Percentiles rank a stretch among this genome's conserved stretches.
These are phyloP conservation scores for Chroicocephalus ridibundus DNA, from an alignment of 2,113 vertebrate genomes.

Conservation along the genomic window DNA sequence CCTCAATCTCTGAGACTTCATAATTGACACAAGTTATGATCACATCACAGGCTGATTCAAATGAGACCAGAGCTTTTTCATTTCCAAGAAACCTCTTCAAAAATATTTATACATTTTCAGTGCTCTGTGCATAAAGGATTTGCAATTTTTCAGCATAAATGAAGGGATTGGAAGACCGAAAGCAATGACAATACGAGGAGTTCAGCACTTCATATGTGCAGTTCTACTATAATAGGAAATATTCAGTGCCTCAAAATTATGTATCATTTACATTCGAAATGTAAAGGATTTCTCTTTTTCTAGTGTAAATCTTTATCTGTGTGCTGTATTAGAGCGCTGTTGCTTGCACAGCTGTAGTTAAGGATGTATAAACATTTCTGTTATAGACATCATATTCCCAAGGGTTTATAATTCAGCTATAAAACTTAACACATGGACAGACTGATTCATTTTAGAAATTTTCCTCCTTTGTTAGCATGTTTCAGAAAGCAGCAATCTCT, in stretches of 20 bases:
- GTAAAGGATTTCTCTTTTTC: neutral
- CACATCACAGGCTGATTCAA: neutral
- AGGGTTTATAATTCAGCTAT: neutral
- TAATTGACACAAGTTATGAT: constrained; percentile 1
- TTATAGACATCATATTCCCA: neutral
- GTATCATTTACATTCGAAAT: neutral
- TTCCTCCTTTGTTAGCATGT: neutral
- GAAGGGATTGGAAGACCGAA: neutral
- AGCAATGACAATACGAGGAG: neutral
- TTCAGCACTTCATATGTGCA: neutral
- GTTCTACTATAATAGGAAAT: neutral
- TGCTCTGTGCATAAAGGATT: neutral
- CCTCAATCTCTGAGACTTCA: neutral
- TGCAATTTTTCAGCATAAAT: constrained; percentile 28
- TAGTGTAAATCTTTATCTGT: neutral
- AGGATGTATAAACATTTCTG: constrained; percentile 18
- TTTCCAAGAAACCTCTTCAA: constrained; percentile 27
- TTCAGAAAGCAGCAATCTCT: neutral
- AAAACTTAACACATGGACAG: neutral
- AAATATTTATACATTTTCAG: constrained; percentile 28
- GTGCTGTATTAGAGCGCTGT: neutral
- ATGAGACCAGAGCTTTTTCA: neutral
- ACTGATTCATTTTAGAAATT: neutral
- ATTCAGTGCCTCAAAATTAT: neutral
- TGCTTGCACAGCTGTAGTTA: neutral